A percentile compares a stretch with the other conserved stretches of the same genome.
Evolutionary conservation across 2,113 vertebrate genomes (phyloP).

Genomic region (Platycercus adscitus): DNA sequence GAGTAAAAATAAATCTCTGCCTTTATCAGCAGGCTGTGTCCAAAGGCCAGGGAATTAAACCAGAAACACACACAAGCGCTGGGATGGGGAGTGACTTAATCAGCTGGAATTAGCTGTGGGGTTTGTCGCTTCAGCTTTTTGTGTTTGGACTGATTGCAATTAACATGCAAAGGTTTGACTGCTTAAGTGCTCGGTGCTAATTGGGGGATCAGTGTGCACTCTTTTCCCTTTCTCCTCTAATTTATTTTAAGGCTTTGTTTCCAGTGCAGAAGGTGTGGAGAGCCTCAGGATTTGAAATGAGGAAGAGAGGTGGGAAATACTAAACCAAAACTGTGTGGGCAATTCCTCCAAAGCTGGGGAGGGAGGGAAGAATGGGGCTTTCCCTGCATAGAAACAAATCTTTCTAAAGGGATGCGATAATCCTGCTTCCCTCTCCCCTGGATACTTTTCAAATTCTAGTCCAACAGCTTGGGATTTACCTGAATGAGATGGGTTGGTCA

Average conservation of each 20-base stretch:
- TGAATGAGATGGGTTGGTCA: neutral
- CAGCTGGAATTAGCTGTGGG: conserved; percentile 33
- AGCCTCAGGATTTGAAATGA: neutral
- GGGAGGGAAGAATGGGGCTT: neutral
- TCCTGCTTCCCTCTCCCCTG: neutral
- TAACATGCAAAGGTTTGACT: conserved; percentile 45
- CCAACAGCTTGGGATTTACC: neutral
- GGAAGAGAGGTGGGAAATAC: neutral
- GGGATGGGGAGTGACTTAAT: conserved; percentile 19
- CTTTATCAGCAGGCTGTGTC: neutral
- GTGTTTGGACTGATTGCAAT: conserved; percentile 36
- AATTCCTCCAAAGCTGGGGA: neutral
- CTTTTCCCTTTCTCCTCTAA: conserved; percentile 25
- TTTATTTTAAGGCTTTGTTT: conserved; percentile 35
- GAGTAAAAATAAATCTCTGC: neutral
- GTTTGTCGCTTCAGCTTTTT: conserved; percentile 46
- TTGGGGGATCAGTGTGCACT: neutral
- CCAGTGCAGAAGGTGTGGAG: neutral
- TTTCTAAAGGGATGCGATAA: neutral
- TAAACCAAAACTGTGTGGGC: neutral
- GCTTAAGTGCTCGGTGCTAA: neutral
- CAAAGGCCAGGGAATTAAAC: conserved; percentile 30
- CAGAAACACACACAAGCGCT: neutral
- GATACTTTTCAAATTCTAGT: neutral
- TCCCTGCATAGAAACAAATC: neutral